These are phyloP conservation scores for Drosophila virilis DNA, from an alignment of 1,140 invertebrate species.

Conservation along the genomic window DNA sequence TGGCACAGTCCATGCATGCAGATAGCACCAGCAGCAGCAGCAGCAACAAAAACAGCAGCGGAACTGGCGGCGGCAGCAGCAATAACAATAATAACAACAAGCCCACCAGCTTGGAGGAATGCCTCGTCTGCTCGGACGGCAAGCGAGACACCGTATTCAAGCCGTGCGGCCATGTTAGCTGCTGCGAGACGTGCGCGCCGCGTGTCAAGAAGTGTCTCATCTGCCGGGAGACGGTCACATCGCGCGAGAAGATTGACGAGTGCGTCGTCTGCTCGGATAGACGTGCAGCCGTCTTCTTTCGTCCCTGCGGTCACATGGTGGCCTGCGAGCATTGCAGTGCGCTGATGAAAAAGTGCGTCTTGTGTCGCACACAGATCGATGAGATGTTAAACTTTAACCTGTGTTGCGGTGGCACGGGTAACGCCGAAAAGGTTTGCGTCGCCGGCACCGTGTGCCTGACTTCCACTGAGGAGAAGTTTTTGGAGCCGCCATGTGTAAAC, in stretches of 20 bases:
- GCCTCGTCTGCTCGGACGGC: slow-evolving; percentile 97
- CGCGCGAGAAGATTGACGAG: slow-evolving; percentile 95
- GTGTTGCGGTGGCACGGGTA: slow-evolving; percentile 87
- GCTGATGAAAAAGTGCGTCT: slow-evolving; percentile 98
- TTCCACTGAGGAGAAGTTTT: slow-evolving; percentile 49
- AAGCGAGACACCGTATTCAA: slow-evolving; percentile 93
- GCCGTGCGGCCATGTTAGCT: slow-evolving; percentile 96
- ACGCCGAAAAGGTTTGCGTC: slow-evolving; percentile 85
- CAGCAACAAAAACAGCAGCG: slow-evolving; percentile 13
- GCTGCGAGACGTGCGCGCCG: slow-evolving; percentile 95
- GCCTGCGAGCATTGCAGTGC: slow-evolving; percentile 96
- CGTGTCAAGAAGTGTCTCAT: slow-evolving; percentile 98
- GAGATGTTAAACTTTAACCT: slow-evolving; percentile 89
- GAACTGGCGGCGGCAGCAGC: neutral
- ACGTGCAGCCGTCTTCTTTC: slow-evolving; percentile 95
- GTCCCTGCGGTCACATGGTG: slow-evolving; percentile 97
- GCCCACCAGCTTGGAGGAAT: slow-evolving; percentile 92
- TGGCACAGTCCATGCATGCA: slow-evolving; percentile 66
- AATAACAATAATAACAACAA: slow-evolving; percentile 57
- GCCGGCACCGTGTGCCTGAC: slow-evolving; percentile 15
- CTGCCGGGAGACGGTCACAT: slow-evolving; percentile 93
- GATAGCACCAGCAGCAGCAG: slow-evolving; percentile 33
- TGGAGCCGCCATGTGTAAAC: slow-evolving; percentile 71
- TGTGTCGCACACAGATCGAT: slow-evolving; percentile 95
- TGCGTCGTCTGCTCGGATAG: slow-evolving; percentile 98